Evolutionary conservation across 2,888 invertebrate genomes (phyloP).

Genomic region (Plagodis pulveraria): DNA sequence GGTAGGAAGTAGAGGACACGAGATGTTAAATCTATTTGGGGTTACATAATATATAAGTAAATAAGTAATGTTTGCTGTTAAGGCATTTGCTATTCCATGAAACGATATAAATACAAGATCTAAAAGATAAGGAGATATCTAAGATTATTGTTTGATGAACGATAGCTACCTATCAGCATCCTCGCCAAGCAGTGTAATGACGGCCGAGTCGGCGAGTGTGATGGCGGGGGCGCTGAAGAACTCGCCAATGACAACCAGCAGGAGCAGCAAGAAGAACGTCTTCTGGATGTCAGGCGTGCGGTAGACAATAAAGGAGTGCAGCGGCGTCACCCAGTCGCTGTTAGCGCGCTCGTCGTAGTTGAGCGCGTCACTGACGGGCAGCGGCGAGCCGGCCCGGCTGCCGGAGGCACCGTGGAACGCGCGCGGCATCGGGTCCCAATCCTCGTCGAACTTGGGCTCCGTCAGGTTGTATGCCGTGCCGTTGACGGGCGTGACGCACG

Average conservation of each 20-base stretch:
- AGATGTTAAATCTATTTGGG: no score
- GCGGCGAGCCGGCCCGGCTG: constrained; percentile 85
- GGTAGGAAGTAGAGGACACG: no score
- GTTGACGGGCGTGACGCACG: constrained; percentile 88
- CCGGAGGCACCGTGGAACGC: constrained; percentile 58
- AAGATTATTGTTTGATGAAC: no score
- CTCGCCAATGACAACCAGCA: constrained; percentile 97
- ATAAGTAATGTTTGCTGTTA: no score
- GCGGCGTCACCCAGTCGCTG: constrained; percentile 93
- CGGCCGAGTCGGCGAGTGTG: constrained; percentile 96
- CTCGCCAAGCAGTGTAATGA: constrained; percentile 94
- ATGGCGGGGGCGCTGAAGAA: constrained; percentile 99
- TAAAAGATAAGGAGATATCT: no score
- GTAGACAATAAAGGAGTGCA: constrained; percentile 97
- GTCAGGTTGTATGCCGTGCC: constrained; percentile 86
- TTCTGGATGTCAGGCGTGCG: constrained; percentile 95
- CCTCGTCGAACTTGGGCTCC: constrained; percentile 82
- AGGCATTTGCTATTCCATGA: no score
- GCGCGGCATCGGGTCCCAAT: constrained; percentile 52
- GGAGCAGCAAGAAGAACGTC: constrained; percentile 96
- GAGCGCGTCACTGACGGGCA: constrained; percentile 89
- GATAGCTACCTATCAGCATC: constrained; percentile 88
- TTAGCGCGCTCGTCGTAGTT: constrained; percentile 90
- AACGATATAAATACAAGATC: no score
- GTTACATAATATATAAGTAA: no score